These are phyloP conservation scores for Muscicapa adusta DNA, from an alignment of 2,113 vertebrate species.

Conservation along the genomic window DNA sequence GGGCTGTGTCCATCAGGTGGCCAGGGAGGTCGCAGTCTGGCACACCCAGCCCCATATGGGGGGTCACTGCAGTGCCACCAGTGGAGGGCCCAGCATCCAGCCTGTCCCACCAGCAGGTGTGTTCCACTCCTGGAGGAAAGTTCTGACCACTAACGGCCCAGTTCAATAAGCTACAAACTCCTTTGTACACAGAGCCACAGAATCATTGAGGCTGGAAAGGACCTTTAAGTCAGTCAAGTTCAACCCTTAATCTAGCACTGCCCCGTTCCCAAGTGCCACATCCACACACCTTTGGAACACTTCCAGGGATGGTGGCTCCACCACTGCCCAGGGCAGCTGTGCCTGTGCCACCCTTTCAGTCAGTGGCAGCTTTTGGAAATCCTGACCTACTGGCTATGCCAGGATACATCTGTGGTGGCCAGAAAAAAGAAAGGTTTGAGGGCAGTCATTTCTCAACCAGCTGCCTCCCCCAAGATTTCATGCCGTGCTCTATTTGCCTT, in stretches of 20 bases:
- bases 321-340: not conserved
- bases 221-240: not conserved
- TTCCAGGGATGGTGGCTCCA: not conserved
- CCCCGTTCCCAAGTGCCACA: not conserved
- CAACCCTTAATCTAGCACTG: not conserved
- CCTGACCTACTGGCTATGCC: not conserved
- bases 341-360: not conserved
- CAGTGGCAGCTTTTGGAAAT: not conserved
- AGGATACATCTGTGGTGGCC: not conserved
- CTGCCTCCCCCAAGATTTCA: not conserved
- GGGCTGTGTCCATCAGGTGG: not conserved
- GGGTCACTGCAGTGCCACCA: not conserved
- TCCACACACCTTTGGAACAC: not conserved
- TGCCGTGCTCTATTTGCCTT: not conserved
- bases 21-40: not conserved
- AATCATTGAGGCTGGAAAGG: not conserved
- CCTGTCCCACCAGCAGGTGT: not conserved
- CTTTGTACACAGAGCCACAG: not conserved
- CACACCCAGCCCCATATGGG: accelerated
- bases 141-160: not conserved
- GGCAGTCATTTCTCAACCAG: not conserved
- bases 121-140: not conserved
- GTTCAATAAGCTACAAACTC: not conserved
- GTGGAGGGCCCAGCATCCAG: not conserved
- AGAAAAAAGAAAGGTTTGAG: not conserved